phyloP scores from a whole-genome alignment of 2,113 vertebrate species.

The Peucedramus taeniatus region DNA sequence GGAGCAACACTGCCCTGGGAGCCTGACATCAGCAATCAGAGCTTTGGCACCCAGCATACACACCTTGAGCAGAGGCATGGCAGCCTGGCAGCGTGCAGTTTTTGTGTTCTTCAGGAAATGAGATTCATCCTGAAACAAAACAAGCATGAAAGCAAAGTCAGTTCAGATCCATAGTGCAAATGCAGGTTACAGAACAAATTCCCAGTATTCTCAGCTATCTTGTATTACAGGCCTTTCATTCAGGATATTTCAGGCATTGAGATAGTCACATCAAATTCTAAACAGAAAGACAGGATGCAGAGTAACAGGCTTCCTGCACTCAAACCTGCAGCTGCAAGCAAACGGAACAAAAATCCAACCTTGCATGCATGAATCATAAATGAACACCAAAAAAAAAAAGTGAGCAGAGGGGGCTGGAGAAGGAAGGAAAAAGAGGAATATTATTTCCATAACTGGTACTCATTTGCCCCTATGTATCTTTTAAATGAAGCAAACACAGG shows the following conservation, averaged over 20 bases:
- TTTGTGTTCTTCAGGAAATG: conserved; percentile 96
- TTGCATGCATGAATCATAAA: background rate
- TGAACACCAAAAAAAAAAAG: background rate
- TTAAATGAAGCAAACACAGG: conserved; percentile 6
- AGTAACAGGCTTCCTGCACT: background rate
- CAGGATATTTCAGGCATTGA: background rate
- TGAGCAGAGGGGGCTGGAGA: background rate
- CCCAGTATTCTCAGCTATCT: background rate
- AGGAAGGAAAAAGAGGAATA: background rate
- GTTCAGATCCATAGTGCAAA: background rate
- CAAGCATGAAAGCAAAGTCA: background rate
- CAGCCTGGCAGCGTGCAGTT: conserved; percentile 90
- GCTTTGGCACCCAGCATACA: background rate
- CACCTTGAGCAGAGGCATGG: conserved; percentile 91
- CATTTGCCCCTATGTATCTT: background rate
- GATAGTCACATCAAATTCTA: background rate
- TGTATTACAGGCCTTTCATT: background rate
- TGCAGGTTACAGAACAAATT: background rate
- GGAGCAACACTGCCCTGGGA: background rate
- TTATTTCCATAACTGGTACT: background rate
- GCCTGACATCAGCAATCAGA: background rate
- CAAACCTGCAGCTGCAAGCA: background rate
- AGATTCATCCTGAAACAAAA: conserved; percentile 87
- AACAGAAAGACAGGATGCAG: background rate
- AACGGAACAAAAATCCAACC: background rate